Evolutionary conservation across 2,113 vertebrate species (phyloP), one percentile per base, ranked within the genome.

Genomic region (Ceyx melanurus): DNA sequence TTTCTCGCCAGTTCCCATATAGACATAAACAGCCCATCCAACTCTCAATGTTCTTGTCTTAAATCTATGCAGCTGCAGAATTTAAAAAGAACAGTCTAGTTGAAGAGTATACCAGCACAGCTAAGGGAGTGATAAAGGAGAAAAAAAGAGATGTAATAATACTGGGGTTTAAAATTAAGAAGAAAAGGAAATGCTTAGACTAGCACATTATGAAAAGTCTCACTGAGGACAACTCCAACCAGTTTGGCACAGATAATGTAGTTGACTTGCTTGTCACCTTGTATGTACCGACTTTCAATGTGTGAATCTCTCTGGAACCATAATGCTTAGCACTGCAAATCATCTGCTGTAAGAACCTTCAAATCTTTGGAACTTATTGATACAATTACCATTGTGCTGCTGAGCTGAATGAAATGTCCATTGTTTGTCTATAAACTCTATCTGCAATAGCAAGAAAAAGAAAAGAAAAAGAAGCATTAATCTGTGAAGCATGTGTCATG

Each of bases 61-160:
- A 84, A 90, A 90, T 82, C 62, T 84, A 57, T 73, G 70, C 26
- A 65, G 80, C 50, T 92, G 83, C 73, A 95, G 80, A 88, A 81
- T 92, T 92, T 84, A 72, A 82, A 96, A 84, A 92, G 82, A 91
- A 72, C 40, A 84, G 21, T 82, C 73, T 79, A 65, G 22, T 26
- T 91, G 71, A 88, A 81, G 71, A 74, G 35, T 82, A 46, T 50
- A 85, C 42, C 31, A 73, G 78, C 56, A 82, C 33, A 85, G 42
- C 71, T 78, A 80, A 91, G 82, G 78, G 87, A 91, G 70, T 48
- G 89, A 93, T 93, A 90, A 94, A 73, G 25, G 50, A 87, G 75
- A 76, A 78, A 89, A 81, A 91, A 90, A 83, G 61, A 88, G 16
- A 48, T 78, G 50, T 45, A 90, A 70, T 93, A 92, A 92, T 53